phyloP scores from a whole-genome alignment of 2,113 vertebrate genomes.

The Helogale parvula region DNA sequence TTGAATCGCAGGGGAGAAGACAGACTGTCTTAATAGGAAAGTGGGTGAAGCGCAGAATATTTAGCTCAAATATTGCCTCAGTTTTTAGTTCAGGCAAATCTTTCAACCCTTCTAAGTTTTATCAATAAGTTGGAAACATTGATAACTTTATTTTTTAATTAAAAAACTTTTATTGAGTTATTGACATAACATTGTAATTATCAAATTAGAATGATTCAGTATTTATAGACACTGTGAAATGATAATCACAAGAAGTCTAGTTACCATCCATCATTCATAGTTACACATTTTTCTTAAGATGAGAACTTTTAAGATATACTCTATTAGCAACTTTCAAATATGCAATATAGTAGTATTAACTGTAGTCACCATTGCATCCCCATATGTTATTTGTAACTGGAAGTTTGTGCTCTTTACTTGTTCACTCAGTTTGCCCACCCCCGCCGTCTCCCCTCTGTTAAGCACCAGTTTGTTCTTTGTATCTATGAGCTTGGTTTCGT shows the following conservation, averaged over 20 bases:
- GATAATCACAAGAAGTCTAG: background rate
- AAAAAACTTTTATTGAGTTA: background rate
- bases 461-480: background rate
- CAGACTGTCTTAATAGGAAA: background rate
- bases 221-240: background rate
- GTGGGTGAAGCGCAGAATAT: background rate
- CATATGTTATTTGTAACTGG: background rate
- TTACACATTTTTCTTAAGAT: background rate
- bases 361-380: background rate
- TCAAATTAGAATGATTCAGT: background rate
- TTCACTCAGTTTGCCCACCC: background rate
- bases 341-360: background rate
- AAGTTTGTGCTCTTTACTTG: background rate
- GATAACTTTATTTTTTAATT: background rate
- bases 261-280: background rate
- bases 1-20: background rate
- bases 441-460: background rate
- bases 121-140: background rate
- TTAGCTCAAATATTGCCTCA: background rate
- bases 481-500: background rate
- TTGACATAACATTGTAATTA: background rate
- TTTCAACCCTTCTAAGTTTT: background rate
- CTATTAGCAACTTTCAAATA: background rate
- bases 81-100: background rate
- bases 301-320: background rate